These are phyloP conservation scores for Melitaea cinxia DNA, from an alignment of 1,140 invertebrate species.

Conservation along the genomic window DNA sequence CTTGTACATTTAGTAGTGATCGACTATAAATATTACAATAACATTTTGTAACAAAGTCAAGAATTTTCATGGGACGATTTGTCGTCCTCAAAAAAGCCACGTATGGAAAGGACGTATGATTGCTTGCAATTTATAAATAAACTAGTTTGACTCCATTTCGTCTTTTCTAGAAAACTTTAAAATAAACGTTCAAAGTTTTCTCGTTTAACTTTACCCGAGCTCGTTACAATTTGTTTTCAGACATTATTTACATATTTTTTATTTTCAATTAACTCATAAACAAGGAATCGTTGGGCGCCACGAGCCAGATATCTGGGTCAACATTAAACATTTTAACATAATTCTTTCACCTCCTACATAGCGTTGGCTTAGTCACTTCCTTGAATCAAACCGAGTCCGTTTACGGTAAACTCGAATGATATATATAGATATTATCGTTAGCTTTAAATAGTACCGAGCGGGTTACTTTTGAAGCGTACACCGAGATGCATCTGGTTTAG, in stretches of 20 bases:
- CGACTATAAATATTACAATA: no score
- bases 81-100: no score
- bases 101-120: no score
- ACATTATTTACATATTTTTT: slow-evolving; percentile 26
- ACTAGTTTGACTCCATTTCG: no score
- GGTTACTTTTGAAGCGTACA: slow-evolving; percentile 5
- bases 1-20: no score
- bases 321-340: slow-evolving; percentile 62
- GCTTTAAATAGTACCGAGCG: slow-evolving; percentile 24
- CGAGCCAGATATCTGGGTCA: slow-evolving; percentile 53
- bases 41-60: no score
- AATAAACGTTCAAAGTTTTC: no score
- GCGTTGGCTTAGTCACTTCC: slow-evolving; percentile 41
- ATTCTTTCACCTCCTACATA: slow-evolving; percentile 60
- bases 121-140: no score
- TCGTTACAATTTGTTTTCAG: not conserved
- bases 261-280: slow-evolving; percentile 43
- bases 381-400: slow-evolving; percentile 42
- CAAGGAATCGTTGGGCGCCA: slow-evolving; percentile 55
- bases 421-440: slow-evolving; percentile 31
- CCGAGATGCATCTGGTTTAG: slow-evolving; percentile 19
- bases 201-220: not conserved
- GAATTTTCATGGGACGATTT: no score
- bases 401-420: slow-evolving; percentile 39
- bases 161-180: no score